These are phyloP conservation scores for Adoxophyes honmai DNA, from an alignment of 1,140 invertebrate species.

Conservation along the genomic window DNA sequence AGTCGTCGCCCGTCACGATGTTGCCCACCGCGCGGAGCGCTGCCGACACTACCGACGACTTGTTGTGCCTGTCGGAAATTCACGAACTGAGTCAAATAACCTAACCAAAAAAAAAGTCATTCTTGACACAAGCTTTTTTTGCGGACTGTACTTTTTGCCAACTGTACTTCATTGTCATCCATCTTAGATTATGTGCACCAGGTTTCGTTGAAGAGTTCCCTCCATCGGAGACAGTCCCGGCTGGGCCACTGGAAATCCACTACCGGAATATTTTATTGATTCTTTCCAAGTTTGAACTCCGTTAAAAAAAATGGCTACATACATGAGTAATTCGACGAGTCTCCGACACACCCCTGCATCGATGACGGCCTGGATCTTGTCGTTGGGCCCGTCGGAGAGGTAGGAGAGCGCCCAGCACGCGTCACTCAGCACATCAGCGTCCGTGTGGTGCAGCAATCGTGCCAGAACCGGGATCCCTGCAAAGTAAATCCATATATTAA, in stretches of 20 bases:
- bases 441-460: slow-evolving; percentile 91
- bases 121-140: too few relatives aligned
- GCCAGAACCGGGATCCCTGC: slow-evolving; percentile 92
- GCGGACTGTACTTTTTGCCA: too few relatives aligned
- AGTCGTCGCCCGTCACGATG: slow-evolving; percentile 98
- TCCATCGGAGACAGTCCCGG: too few relatives aligned
- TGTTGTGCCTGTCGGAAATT: slow-evolving; percentile 86
- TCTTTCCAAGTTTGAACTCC: too few relatives aligned
- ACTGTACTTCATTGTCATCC: too few relatives aligned
- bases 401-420: slow-evolving; percentile 97
- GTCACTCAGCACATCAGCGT: slow-evolving; percentile 95
- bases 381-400: slow-evolving; percentile 97
- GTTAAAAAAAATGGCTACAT: slow-evolving; percentile 44
- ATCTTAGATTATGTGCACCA: too few relatives aligned
- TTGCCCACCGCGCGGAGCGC: slow-evolving; percentile 97
- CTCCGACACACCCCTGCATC: slow-evolving; percentile 96
- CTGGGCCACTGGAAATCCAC: too few relatives aligned
- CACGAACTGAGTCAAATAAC: too few relatives aligned
- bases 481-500: slow-evolving; percentile 15
- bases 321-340: slow-evolving; percentile 96
- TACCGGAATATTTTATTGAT: too few relatives aligned
- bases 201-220: too few relatives aligned
- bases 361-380: slow-evolving; percentile 98
- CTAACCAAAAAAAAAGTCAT: too few relatives aligned
- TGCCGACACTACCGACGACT: slow-evolving; percentile 95